Conservation (phyloP, 92 coral and sea anemone genomes). For the Zoanthus solanderi region DNA sequence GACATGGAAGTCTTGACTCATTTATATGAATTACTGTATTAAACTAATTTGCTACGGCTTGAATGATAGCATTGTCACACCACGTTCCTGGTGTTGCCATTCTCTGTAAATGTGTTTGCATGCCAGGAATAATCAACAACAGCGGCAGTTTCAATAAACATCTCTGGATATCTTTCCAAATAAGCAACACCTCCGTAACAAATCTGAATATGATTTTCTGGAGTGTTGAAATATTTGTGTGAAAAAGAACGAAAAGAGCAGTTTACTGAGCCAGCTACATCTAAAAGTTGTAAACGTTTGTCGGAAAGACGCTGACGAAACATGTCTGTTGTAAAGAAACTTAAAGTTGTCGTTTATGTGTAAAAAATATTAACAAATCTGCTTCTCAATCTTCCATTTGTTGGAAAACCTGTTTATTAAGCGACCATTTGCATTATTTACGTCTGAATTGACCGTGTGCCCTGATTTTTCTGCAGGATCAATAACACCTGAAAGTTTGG, state of each 20-base stretch:
- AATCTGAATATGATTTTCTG: not conserved
- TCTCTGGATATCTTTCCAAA: conserved; percentile 2
- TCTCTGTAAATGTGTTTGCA: not conserved
- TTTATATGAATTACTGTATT: not conserved
- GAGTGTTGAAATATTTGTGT: not conserved
- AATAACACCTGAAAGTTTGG: too few relatives aligned
- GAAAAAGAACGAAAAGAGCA: conserved; percentile 49
- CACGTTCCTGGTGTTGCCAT: conserved; percentile 25
- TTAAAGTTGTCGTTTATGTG: too few relatives aligned
- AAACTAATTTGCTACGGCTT: not conserved
- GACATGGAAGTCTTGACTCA: not conserved
- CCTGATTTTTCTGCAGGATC: too few relatives aligned
- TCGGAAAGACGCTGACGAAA: not conserved
- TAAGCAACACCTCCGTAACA: not conserved
- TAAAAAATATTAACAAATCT: not conserved
- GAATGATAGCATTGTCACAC: not conserved
- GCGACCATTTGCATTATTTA: too few relatives aligned
- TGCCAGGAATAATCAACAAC: not conserved
- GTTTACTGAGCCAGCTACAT: conserved; percentile 53
- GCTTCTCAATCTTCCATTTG: too few relatives aligned
- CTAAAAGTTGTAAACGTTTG: not conserved
- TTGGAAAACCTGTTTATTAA: too few relatives aligned
- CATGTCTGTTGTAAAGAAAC: too few relatives aligned
- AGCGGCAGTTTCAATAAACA: not conserved
- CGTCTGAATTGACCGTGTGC: too few relatives aligned